These are phyloP conservation scores for Blastobasis lacticolella DNA, from an alignment of 2,888 invertebrate species.

Conservation along the genomic window DNA sequence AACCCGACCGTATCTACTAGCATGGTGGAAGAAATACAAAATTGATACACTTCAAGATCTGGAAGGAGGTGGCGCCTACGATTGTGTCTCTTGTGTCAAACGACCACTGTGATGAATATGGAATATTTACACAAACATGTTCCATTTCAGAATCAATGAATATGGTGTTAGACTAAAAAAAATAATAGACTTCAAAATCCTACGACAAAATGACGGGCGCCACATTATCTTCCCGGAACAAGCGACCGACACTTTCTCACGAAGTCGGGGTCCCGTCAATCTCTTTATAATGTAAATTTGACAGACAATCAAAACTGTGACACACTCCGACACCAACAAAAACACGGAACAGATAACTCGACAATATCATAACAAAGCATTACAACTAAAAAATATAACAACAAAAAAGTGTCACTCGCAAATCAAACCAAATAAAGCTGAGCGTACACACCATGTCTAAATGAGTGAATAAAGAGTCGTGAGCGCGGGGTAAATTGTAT, in stretches of 20 bases:
- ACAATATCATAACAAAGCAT: slow-evolving; percentile 52
- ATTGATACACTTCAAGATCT: no score
- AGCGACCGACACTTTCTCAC: slow-evolving; percentile 39
- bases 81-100: no score
- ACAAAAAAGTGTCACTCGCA: slow-evolving; percentile 62
- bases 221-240: no score
- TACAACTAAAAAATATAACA: slow-evolving; percentile 36
- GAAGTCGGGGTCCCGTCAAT: slow-evolving; percentile 29
- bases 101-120: no score
- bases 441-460: slow-evolving; percentile 42
- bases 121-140: no score
- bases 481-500: slow-evolving; percentile 55
- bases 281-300: slow-evolving; percentile 63
- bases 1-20: no score
- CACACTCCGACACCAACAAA: slow-evolving; percentile 46
- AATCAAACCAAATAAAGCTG: slow-evolving; percentile 62
- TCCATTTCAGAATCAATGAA: no score
- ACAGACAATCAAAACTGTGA: slow-evolving; percentile 64
- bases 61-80: no score
- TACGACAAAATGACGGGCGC: no score
- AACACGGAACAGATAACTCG: slow-evolving; percentile 46
- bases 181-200: no score
- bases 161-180: no score
- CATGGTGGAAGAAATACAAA: no score
- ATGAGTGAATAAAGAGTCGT: slow-evolving; percentile 48